phyloP scores from a whole-genome alignment of 1,140 invertebrate species.

The Atta cephalotes region DNA sequence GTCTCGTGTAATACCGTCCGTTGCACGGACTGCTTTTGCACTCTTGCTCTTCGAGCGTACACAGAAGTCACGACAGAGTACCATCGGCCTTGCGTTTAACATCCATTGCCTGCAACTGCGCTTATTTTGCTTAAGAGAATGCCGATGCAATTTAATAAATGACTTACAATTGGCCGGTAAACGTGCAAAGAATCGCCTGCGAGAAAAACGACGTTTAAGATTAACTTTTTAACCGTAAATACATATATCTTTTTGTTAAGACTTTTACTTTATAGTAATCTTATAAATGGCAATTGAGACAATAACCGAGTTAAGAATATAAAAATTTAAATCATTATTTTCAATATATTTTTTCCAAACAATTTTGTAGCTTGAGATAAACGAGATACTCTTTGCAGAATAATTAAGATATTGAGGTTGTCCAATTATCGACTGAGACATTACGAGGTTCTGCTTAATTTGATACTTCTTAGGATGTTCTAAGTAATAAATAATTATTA shows the following conservation, averaged over 20 bases:
- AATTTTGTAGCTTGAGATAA: background rate
- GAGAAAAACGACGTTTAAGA: slow-evolving; percentile 23
- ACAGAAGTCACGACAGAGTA: slow-evolving; percentile 29
- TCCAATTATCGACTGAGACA: background rate
- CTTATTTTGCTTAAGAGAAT: slow-evolving; percentile 58
- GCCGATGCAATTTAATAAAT: slow-evolving; percentile 60
- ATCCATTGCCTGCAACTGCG: slow-evolving; percentile 47
- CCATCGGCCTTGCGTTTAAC: slow-evolving; percentile 36
- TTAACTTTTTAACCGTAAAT: background rate
- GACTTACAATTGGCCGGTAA: slow-evolving; percentile 8
- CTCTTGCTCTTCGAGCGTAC: slow-evolving; percentile 34
- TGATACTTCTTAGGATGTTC: background rate
- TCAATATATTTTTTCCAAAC: background rate
- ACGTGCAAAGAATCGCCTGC: background rate
- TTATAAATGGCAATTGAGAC: background rate
- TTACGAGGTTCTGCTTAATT: slow-evolving; percentile 25
- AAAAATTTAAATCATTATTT: slow-evolving; percentile 1
- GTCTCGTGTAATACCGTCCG: slow-evolving; percentile 66
- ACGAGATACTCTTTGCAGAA: background rate
- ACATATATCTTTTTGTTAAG: background rate
- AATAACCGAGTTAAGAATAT: background rate
- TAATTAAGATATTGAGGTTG: background rate
- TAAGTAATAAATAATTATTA: slow-evolving; percentile 63
- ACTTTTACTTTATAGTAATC: background rate
- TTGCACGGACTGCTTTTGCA: slow-evolving; percentile 20